A percentile compares a stretch with the other conserved stretches of the same genome.
Evolutionary conservation across 2,113 vertebrate species (phyloP).

Genomic region (Notothenia coriiceps): DNA sequence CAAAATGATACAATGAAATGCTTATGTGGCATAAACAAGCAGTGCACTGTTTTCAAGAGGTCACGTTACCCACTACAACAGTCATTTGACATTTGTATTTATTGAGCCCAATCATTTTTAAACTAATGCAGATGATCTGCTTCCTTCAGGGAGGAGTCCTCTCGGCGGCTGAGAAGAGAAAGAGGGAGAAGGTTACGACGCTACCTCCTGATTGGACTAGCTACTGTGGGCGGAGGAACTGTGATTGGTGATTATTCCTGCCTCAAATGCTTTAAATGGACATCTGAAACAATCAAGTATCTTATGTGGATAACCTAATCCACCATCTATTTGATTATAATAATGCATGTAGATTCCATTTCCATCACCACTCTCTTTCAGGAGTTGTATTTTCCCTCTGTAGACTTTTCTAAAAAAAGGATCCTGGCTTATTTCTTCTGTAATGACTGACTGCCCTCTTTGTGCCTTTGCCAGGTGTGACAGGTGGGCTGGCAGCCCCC

Average conservation of each 20-base stretch:
- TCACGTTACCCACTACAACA: background rate
- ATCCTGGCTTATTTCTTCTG: background rate
- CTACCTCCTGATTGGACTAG: constrained; percentile 94
- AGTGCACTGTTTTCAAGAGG: constrained; percentile 16
- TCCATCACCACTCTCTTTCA: background rate
- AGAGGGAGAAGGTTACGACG: constrained; percentile 88
- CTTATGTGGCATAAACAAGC: background rate
- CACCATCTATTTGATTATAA: background rate
- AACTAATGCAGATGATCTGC: background rate
- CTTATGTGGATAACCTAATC: background rate
- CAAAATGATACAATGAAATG: background rate
- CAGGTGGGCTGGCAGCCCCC: constrained; percentile 95
- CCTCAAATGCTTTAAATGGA: background rate
- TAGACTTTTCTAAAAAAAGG: background rate
- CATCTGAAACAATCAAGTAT: background rate
- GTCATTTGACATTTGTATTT: background rate
- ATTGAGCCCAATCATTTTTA: background rate
- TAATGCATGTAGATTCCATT: background rate
- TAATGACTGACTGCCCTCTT: background rate
- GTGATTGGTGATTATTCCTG: constrained; percentile 88
- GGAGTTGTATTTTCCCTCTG: background rate
- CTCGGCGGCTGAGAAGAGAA: constrained; percentile 88
- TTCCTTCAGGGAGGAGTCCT: constrained; percentile 85
- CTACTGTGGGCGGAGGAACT: constrained; percentile 93
- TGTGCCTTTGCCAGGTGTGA: constrained; percentile 86